These are phyloP conservation scores for Notamacropus eugenii DNA, from an alignment of 2,797 vertebrate genomes.

Conservation along the genomic window DNA sequence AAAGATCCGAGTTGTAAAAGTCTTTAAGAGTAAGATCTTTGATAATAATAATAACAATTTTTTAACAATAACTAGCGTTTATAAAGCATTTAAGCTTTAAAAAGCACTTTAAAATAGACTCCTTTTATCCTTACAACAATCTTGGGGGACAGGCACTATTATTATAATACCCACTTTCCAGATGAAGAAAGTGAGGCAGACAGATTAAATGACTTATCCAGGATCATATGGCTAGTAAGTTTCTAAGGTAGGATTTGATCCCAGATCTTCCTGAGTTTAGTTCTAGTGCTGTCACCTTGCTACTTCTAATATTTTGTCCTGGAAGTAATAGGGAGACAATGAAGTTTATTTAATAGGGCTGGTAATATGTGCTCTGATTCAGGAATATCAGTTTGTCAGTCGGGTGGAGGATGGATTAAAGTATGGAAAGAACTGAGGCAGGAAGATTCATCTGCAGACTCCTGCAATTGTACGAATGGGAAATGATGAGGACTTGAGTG, in stretches of 20 bases:
- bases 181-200: background rate
- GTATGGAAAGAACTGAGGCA: background rate
- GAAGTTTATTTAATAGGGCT: background rate
- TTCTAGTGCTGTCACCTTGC: background rate
- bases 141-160: background rate
- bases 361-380: background rate
- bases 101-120: background rate
- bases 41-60: background rate
- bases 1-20: background rate
- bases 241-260: background rate
- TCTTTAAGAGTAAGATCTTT: background rate
- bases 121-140: background rate
- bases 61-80: background rate
- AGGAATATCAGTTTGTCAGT: background rate
- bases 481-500: background rate
- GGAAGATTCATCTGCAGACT: background rate
- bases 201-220: background rate
- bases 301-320: background rate
- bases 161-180: background rate
- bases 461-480: background rate
- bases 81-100: background rate
- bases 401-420: background rate
- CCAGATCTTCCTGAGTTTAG: background rate
- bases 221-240: background rate
- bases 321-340: background rate